Base-by-base conservation (phyloP, 2,888 invertebrate species). In the Mantis religiosa region DNA sequence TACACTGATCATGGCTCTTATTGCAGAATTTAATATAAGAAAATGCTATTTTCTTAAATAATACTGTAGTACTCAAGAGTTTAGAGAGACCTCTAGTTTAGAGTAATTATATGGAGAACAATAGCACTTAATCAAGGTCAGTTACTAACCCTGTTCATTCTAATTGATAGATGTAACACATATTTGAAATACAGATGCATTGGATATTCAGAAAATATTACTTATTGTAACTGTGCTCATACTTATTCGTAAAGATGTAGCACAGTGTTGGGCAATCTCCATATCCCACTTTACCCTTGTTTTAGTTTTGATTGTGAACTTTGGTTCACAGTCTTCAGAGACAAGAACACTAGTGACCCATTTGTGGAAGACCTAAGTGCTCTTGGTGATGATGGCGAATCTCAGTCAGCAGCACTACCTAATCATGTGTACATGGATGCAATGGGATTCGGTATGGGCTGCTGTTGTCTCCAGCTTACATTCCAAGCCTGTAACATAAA, bases 381-480 rank as follows among this genome's bases (percentile, higher is more conserved):
- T 28, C 95, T 94, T 0, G 95, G 94, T 0, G 97, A 97, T 92
- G 96, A 97, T 91, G 93, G 94, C 90, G 94, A 95, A 91, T 95
- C 96, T 87, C 95, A 95, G 87, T 92, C 91, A 20, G 96, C 96
- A 1, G 97, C 97, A 0, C 94, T 96, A 92, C 97, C 97, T 0
- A 97, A 99, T 94, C 98, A 98, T 92, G 97, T 99, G 90, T 98
- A 99, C 92, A 97, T 99, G 97, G 99, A 99, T 93, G 98, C 98
- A 1, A 99, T 99, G 99, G 99, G 99, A 34, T 99, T 99, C 93
- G 99, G 99, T 89, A 99, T 99, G 99, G 99, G 99, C 54, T 99
- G 99, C 93, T 98, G 98, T 92, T 99, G 99, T 92, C 95, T 99
- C 82, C 99, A 99, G 93, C 95, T 98, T 89, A 98, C 98, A 87